Percentiles rank a stretch among this genome's conserved stretches.
Evolutionary conservation across 2,888 invertebrate genomes (phyloP).

Genomic region (Argyra leucocephala): DNA sequence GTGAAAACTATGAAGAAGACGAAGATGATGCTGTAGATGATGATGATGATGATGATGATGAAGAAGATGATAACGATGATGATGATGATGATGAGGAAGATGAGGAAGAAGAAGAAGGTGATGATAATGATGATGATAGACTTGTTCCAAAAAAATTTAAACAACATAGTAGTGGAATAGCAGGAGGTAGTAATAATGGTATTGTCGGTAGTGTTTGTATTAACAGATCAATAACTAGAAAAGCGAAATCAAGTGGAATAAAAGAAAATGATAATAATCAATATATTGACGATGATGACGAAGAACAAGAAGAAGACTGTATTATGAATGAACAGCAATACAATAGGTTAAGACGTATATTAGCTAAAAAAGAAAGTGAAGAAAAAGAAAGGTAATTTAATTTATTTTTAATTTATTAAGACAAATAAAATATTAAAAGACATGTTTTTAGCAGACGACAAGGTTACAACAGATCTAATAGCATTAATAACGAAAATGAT

Average conservation of each 20-base stretch:
- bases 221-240: neutral
- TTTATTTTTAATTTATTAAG: too few relatives aligned
- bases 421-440: too few relatives aligned
- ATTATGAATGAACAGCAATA: constrained; percentile 19
- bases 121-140: constrained; percentile 22
- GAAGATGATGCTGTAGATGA: constrained; percentile 32
- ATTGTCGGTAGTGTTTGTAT: neutral
- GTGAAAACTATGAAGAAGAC: constrained; percentile 29
- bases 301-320: constrained; percentile 8
- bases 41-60: constrained; percentile 30
- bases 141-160: neutral
- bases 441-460: too few relatives aligned
- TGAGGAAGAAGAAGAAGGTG: constrained; percentile 25
- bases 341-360: constrained; percentile 20
- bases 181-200: too few relatives aligned
- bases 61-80: constrained; percentile 33
- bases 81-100: constrained; percentile 36
- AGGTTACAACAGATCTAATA: neutral
- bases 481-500: neutral
- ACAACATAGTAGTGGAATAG: constrained; percentile 29
- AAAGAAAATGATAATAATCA: too few relatives aligned
- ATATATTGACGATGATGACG: too few relatives aligned
- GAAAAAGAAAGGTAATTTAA: neutral
- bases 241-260: neutral
- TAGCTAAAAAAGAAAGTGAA: constrained; percentile 19